Evolutionary conservation across 2,888 invertebrate species (phyloP), one percentile per base, ranked within the genome.

Genomic region (Abrostola triplasia): DNA sequence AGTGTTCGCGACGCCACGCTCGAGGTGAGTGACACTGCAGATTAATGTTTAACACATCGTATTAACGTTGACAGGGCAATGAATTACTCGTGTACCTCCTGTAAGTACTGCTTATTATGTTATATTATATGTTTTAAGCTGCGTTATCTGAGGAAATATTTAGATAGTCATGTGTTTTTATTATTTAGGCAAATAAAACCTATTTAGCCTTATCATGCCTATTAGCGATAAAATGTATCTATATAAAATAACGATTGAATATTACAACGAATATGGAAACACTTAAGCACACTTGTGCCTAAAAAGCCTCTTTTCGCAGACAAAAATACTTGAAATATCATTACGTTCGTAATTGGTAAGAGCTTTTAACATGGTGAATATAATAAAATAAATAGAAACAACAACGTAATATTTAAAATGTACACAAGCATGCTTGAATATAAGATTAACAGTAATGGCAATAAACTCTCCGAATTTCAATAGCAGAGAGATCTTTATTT

Each of bases 1-100:
- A 97, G 97, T 88, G 98, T 98, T 74, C 96, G 98, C 83, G 98
- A 97, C 88, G 98, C 97, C 59, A 96, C 98, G 35, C 95, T 98
- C 70, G 97, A 98, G 89, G 95, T 95, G 86, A 85, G 76, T 69
- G 52, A 61, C 59, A 10, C 11, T 49, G 11, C 13, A n/a, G 35
- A 36, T 63, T 50, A 44, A 60, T 65, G 61, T 62, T 64, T 48
- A 56, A 61, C 59, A 44, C 44, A 38, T 24, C 36, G 40, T 51
- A 42, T 50, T 54, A 48, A 24, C 41, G 53, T 50, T 71, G 38
- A 48, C 47, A 40, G 50, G 24, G 40, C 65, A 70, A 47, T 47
- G 13, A 13, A 47, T 47, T 47, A 47, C 24, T 47, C 9, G 24
- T 24, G 44, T 47, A 13, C 10, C 24, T 50, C 9, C 47, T 52